These are phyloP conservation scores for Zoroaster sp. DNA, from an alignment of 53 echinoderm and acorn worm genomes.

Conservation along the genomic window DNA sequence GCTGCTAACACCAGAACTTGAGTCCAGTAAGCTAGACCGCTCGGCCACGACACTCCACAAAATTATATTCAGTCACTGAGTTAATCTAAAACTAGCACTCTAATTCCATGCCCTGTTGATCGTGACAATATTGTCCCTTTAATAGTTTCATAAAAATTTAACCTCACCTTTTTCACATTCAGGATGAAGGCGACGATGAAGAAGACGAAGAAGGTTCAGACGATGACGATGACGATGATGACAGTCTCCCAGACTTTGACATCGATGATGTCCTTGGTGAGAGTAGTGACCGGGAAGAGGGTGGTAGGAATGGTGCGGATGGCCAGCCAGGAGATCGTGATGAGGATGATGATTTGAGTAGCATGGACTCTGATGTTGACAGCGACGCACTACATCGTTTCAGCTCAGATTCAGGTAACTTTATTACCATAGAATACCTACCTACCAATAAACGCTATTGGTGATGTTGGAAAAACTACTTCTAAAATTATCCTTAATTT, in stretches of 20 bases:
- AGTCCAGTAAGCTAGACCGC: too few species aligned
- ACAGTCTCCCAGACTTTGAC: conserved; percentile 28
- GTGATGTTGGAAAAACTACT: too few species aligned
- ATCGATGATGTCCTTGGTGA: conserved; percentile 20
- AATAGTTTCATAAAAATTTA: not conserved
- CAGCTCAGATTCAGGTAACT: not conserved
- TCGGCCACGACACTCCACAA: too few species aligned
- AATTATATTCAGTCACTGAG: too few species aligned
- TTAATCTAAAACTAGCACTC: too few species aligned
- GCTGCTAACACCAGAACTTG: too few species aligned
- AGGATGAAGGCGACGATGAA: conserved; percentile 68
- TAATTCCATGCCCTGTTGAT: too few species aligned
- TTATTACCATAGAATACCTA: too few species aligned
- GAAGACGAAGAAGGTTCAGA: conserved; percentile 65
- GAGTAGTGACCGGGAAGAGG: conserved; percentile 45
- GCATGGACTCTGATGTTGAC: conserved; percentile 21
- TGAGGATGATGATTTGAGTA: conserved; percentile 11
- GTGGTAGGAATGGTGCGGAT: conserved; percentile 30
- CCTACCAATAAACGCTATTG: too few species aligned
- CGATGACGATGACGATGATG: conserved; percentile 58
- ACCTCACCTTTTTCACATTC: not conserved
- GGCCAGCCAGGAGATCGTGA: not conserved
- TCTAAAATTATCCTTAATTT: too few species aligned
- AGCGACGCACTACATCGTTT: not conserved
- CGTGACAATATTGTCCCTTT: too few species aligned